Conservation (phyloP, 2,888 invertebrate species). For the Drosophila macrospina region DNA sequence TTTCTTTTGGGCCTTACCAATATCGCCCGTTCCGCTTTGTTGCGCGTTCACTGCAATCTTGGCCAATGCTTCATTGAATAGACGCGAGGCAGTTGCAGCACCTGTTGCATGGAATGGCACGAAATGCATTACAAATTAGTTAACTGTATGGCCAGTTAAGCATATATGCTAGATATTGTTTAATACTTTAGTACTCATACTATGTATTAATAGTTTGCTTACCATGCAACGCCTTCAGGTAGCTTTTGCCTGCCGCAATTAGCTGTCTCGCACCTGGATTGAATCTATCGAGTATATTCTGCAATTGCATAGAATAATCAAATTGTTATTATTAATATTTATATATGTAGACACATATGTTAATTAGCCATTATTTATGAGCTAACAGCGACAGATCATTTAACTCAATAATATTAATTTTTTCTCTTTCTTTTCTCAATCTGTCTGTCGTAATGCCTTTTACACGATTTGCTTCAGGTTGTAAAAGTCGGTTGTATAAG, state of each 20-base stretch:
- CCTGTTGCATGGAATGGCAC: slow-evolving; percentile 86
- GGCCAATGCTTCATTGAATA: slow-evolving; percentile 95
- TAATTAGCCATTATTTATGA: slow-evolving; percentile 61
- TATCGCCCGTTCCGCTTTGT: slow-evolving; percentile 95
- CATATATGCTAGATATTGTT: too few relatives aligned
- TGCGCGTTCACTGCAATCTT: slow-evolving; percentile 95
- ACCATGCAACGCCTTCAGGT: slow-evolving; percentile 97
- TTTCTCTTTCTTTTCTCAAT: slow-evolving; percentile 27
- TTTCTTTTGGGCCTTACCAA: slow-evolving; percentile 88
- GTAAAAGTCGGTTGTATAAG: slow-evolving; percentile 71
- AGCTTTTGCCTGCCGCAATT: slow-evolving; percentile 97
- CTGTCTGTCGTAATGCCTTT: slow-evolving; percentile 51
- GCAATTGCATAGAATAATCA: slow-evolving; percentile 86
- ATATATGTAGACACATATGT: slow-evolving; percentile 29
- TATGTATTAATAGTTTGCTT: slow-evolving; percentile 84
- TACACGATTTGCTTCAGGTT: slow-evolving; percentile 59
- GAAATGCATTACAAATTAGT: slow-evolving; percentile 68
- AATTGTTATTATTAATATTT: slow-evolving; percentile 22
- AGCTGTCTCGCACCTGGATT: slow-evolving; percentile 97
- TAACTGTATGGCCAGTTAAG: slow-evolving; percentile 47
- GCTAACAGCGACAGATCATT: slow-evolving; percentile 38
- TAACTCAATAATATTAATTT: slow-evolving; percentile 14
- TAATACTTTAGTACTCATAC: slow-evolving; percentile 11
- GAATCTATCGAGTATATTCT: slow-evolving; percentile 98
- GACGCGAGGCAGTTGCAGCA: slow-evolving; percentile 94